Evolutionary conservation across 2,797 vertebrate genomes (phyloP), one percentile per base, ranked within the genome.

Genomic region (Labeo calbasu): DNA sequence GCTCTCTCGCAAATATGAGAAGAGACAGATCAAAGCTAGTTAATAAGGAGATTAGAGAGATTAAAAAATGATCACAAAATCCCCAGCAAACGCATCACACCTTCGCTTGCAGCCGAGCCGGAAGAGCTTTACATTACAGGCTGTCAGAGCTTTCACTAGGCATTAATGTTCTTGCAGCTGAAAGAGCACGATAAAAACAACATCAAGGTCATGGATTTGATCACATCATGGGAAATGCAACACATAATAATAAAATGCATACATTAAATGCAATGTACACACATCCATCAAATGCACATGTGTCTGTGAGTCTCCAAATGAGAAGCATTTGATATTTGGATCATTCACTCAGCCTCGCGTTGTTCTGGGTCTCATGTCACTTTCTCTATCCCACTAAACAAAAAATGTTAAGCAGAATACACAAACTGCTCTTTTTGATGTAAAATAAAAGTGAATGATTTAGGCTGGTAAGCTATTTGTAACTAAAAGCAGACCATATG

Each of bases 11-110:
- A 57, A 21, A 19, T 55, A 25, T 55, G 51, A 70, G 13, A 21
- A 40, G 40, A 70, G 23, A 14, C 19, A 81, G 79, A 72, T 70
- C 53, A 36, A 57, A 81, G 69, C 50, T 55, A 79, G 61, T 79
- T 79, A 79, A 68, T 79, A 79, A 65, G 25, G 28, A 80, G 65
- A 80, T 80, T 80, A 80, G 48, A 80, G 50, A 48, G 65, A 80
- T 55, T 80, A 69, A 80, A 65, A 43, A 40, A 55, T 40, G 3
- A 79, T 68, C 78, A 68, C 46, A 50, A 23, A 79, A 80, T 80
- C 63, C 78, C 2, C 13, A 23, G 63, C 21, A 69, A 53, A 55
- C 2, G 15, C 50, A 55, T 55, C 65, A 40, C 63, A 69, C 13
- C 63, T 79, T 79, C 28, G 1, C 63, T 77, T 46, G 53, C 59